Evolutionary conservation across 1,140 invertebrate species (phyloP), one percentile per base, ranked within the genome.

Genomic region (Penaeus indicus): DNA sequence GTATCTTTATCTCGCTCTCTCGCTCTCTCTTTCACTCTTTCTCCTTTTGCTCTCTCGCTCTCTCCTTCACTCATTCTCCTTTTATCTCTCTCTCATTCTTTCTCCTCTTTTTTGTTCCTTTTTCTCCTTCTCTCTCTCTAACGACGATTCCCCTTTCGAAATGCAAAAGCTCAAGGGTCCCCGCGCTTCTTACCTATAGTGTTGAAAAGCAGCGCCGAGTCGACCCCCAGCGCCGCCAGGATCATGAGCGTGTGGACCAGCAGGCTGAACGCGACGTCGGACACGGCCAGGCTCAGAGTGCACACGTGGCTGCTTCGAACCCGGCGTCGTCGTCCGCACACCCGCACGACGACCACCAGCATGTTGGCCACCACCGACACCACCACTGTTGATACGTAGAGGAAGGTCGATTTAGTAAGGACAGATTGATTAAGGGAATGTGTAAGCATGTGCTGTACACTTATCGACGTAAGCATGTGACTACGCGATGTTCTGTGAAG

Each of bases 201-300:
- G 32, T 77, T 83, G 81, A 88, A 88, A 42, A 88, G 64, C 16
- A 88, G 22, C 32, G 83, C 22, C 0, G 86, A 81, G 72, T 88
- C 86, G 42, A 88, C 86, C 5, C 86, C 86, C 16, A 88, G 67
- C n/a, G 86, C 86, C 0, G 86, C 86, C 25, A 88, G 18, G 86
- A 88, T 84, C 86, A 88, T 88, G 63, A 88, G 64, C 18, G 86
- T 88, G 86, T 88, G 86, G 1, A 88, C 86, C 54, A 88, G 16
- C 4, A 88, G 8, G 60, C 86, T 88, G 86, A 88, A 88, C 54
- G 86, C 86, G 62, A 88, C 69, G 64, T 88, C 86, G 3, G 86
- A 88, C 80, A 88, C 86, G 11, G 86, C 86, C 47, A 88, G 81
- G 32, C 86, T 62, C 11, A 88, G 47, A 11, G 86, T 88, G 16